phyloP scores from a whole-genome alignment of 2,113 vertebrate species.

The Helogale parvula region DNA sequence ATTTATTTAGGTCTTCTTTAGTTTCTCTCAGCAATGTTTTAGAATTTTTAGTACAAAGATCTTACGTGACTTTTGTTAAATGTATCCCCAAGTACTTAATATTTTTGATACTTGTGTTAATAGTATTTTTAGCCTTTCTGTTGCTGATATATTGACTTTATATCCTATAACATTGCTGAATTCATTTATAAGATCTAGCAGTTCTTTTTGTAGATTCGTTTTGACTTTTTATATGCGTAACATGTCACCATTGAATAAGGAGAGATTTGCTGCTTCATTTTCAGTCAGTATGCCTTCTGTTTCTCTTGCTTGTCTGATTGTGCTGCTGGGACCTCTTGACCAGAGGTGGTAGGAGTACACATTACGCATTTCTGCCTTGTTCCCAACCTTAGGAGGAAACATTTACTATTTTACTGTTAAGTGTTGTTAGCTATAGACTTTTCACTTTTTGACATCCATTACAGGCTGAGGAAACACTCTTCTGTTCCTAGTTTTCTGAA shows the following conservation, averaged over 20 bases:
- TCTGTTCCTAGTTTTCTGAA: neutral
- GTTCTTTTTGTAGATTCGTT: neutral
- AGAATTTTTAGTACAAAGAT: conserved; percentile 1
- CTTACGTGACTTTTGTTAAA: neutral
- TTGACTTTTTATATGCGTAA: neutral
- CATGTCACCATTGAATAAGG: neutral
- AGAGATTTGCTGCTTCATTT: neutral
- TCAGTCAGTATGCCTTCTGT: neutral
- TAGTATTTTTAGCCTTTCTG: neutral
- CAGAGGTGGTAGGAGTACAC: neutral
- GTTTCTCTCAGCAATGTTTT: neutral
- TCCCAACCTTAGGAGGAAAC: neutral
- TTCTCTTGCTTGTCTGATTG: neutral
- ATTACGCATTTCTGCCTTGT: neutral
- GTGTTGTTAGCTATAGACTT: neutral
- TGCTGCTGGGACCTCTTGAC: neutral
- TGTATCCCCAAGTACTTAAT: neutral
- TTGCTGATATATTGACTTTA: neutral
- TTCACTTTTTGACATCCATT: neutral
- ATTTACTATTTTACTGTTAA: neutral
- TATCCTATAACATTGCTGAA: neutral
- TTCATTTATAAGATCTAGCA: neutral
- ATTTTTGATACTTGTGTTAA: neutral
- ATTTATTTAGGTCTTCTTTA: neutral
- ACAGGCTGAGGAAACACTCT: neutral